Base-by-base conservation (phyloP, 2,888 invertebrate species). In the Ormia ochracea region DNA sequence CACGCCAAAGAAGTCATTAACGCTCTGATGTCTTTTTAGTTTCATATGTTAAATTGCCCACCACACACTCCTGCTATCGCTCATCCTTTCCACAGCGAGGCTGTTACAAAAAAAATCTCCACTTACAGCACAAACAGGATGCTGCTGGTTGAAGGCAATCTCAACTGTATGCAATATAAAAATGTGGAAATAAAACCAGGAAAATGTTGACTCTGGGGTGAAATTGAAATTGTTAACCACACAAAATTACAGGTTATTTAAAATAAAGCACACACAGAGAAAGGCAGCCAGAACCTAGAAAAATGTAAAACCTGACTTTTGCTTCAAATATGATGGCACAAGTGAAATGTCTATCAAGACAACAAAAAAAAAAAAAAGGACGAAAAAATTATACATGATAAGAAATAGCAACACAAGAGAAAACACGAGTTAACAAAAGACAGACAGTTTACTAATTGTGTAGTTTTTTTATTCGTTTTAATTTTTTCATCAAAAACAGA, bases 211-310 rank as follows among this genome's bases (percentile, higher is more conserved):
- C 76, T 80, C 76, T 66, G 41, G 75, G 72, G 80, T 61, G 69
- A 80, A 80, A 80, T 80, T 86, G 87, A 87, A 87, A 87, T 87
- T 87, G 87, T 86, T 87, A 86, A 87, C 87, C 87, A 86, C 88
- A 87, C 84, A 74, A 79, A 82, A 82, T 82, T 82, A 78, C 77
- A 81, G 79, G 79, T 79, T 80, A 72, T 74, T 75, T 78, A 75
- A 65, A 61, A 74, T 48, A 63, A 63, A 33, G 43, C 43, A 59
- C 28, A 59, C 28, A 59, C 36, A 36, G 54, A 26, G 58, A 52
- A 41, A n/a, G 28, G 17, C 54, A 56, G 31, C 9, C 43, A 58
- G 58, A 68, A 78, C 66, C 45, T 45, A 78, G 76, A 70, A 77
- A 63, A 54, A 74, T 66, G 28, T 50, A 66, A 77, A 77, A 70